phyloP scores from a whole-genome alignment of 2,113 vertebrate genomes.

The Pollimyrus isidori region DNA sequence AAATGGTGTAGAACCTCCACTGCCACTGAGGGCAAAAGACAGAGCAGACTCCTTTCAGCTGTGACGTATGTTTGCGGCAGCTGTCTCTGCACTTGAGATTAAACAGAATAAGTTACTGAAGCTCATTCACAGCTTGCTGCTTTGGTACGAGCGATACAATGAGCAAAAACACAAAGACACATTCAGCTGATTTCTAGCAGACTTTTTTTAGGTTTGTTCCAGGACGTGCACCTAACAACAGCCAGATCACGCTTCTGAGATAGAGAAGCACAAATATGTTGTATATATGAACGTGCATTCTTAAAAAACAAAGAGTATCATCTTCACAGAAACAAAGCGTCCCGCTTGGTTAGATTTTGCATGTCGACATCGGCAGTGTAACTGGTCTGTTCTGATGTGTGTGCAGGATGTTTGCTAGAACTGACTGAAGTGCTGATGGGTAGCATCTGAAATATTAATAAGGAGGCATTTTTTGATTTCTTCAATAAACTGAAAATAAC shows the following conservation, averaged over 20 bases:
- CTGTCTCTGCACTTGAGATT: neutral
- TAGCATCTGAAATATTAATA: neutral
- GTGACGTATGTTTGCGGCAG: neutral
- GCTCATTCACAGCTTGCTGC: neutral
- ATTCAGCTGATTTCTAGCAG: neutral
- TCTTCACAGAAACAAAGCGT: neutral
- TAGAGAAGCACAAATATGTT: neutral
- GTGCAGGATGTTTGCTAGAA: neutral
- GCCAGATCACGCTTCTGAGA: neutral
- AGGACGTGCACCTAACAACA: neutral
- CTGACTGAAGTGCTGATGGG: neutral
- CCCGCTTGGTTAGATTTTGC: neutral
- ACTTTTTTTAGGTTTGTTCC: neutral
- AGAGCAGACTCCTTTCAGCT: neutral
- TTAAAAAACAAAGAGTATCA: neutral
- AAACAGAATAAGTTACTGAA: neutral
- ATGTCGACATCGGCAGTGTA: neutral
- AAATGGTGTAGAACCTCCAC: neutral
- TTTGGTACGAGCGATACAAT: neutral
- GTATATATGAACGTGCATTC: neutral
- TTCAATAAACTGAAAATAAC: neutral
- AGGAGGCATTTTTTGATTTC: neutral
- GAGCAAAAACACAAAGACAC: neutral
- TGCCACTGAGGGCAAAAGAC: neutral
- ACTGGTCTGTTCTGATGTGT: neutral